Percentiles rank a stretch among this genome's conserved stretches.
Evolutionary conservation across 2,113 vertebrate genomes (phyloP).

Genomic region (Lates calcarifer): DNA sequence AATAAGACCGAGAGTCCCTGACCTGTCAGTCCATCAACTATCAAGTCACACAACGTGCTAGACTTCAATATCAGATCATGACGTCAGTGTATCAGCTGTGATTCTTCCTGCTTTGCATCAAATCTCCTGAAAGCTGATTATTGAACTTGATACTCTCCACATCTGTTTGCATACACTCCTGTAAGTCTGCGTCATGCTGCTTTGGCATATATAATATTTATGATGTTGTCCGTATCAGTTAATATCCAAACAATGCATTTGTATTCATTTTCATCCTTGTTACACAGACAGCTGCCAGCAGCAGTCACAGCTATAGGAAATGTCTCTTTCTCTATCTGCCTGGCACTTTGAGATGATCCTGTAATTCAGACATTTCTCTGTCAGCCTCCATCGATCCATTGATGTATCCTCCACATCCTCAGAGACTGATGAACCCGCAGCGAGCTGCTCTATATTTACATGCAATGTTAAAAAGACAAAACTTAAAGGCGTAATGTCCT

Average conservation of each 20-base stretch:
- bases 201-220: too few relatives aligned
- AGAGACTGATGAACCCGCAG: neutral
- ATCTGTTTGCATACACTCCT: neutral
- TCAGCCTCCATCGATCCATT: neutral
- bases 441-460: neutral
- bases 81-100: too few relatives aligned
- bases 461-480: neutral
- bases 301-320: neutral
- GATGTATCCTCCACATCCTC: neutral
- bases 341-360: neutral
- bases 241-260: neutral
- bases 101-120: neutral
- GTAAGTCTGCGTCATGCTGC: too few relatives aligned
- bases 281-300: neutral
- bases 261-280: neutral
- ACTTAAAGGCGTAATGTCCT: slow-evolving; percentile 2
- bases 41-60: too few relatives aligned
- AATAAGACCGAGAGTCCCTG: too few relatives aligned
- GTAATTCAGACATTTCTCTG: slow-evolving; percentile 1
- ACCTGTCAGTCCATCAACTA: too few relatives aligned
- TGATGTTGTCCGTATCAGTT: neutral
- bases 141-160: too few relatives aligned
- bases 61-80: too few relatives aligned
- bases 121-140: neutral
- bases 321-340: neutral